Evolutionary conservation across 2,797 vertebrate species (phyloP).

Genomic region (Pampus argenteus): DNA sequence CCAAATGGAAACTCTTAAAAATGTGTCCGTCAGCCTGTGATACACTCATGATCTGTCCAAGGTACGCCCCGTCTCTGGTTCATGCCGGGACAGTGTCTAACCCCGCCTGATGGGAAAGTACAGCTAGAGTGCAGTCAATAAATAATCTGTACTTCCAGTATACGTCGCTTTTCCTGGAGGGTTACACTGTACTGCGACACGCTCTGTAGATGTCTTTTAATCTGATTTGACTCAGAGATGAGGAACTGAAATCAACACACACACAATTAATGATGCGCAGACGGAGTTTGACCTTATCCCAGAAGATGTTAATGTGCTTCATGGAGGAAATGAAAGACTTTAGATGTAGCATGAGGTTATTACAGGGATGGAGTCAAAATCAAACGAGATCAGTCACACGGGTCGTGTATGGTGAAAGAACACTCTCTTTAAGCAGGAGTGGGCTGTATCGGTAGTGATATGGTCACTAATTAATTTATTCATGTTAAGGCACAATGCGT

Average conservation of each 20-base stretch:
- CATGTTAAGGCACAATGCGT: neutral
- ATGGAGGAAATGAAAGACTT: slow-evolving; percentile 8
- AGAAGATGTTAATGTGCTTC: slow-evolving; percentile 1
- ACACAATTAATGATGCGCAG: neutral
- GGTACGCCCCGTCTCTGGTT: neutral
- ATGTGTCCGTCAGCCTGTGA: slow-evolving; percentile 14
- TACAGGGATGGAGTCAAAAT: neutral
- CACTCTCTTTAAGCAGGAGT: neutral
- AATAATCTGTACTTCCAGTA: neutral
- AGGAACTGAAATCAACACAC: neutral
- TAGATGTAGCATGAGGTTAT: neutral
- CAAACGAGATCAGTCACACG: slow-evolving; percentile 23
- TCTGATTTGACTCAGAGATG: neutral
- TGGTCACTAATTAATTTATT: neutral
- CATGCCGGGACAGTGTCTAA: neutral
- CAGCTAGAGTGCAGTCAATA: too few species aligned
- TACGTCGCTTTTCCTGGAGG: neutral
- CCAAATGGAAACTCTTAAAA: slow-evolving; percentile 37
- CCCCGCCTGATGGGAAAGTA: neutral
- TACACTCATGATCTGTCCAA: neutral
- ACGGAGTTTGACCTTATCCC: neutral
- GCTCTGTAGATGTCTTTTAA: neutral
- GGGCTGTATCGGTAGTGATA: neutral
- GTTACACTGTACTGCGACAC: neutral
- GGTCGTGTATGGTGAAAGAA: neutral